Conservation (phyloP, 2,797 vertebrate species). For the Pseudopleuronectes americanus region DNA sequence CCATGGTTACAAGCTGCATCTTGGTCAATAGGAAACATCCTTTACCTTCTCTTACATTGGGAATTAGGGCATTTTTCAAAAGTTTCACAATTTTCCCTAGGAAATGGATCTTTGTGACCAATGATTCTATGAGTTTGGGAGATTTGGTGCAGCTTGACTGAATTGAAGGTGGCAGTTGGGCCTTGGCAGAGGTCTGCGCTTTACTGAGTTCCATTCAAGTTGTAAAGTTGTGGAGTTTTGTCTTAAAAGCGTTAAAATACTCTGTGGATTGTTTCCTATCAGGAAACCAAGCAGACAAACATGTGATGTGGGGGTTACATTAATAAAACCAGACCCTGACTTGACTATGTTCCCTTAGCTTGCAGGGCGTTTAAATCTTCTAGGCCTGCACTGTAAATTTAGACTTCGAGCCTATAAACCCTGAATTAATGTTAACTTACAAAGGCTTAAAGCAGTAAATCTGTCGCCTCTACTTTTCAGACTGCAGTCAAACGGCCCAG, state of each 20-base stretch:
- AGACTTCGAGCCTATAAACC: not conserved
- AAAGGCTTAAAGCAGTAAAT: not conserved
- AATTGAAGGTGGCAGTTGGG: no score
- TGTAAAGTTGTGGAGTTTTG: not conserved
- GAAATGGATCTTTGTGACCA: no score
- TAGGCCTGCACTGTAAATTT: not conserved
- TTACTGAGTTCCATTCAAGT: no score
- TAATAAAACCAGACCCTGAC: not conserved
- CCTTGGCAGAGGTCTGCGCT: no score
- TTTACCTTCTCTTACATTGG: no score
- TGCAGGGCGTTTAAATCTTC: constrained; percentile 1
- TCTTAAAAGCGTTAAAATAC: not conserved
- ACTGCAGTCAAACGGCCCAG: not conserved
- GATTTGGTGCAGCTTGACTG: no score
- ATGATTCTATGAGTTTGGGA: no score
- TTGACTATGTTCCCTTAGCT: not conserved
- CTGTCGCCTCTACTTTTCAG: not conserved
- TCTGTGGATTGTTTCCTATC: not conserved
- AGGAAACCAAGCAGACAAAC: not conserved
- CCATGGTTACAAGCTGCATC: no score
- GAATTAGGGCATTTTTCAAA: no score
- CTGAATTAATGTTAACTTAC: no score
- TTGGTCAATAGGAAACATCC: not conserved
- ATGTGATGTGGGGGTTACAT: not conserved
- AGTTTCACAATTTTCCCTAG: no score